A percentile compares a stretch with the other conserved stretches of the same genome.
phyloP scores from a whole-genome alignment of 2,113 vertebrate species.

The Podarcis raffonei region DNA sequence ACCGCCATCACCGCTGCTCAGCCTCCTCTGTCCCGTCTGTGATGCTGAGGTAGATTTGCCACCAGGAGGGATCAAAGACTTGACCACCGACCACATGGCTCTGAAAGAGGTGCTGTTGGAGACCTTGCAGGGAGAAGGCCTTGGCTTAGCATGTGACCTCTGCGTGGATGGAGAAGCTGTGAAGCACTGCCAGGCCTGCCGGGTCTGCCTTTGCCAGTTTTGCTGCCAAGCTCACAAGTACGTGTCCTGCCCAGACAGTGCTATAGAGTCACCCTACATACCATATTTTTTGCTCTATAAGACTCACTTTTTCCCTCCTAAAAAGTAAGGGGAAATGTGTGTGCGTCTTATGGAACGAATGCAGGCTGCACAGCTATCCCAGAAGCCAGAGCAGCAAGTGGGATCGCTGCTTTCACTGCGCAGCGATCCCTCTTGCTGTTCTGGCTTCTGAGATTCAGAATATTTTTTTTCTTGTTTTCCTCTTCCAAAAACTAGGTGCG shows the following conservation, averaged over 20 bases:
- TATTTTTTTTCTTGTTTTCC: too few species aligned
- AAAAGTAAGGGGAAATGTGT: too few species aligned
- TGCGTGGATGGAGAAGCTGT: constrained; percentile 83
- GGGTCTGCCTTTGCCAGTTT: constrained; percentile 86
- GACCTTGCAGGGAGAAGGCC: constrained; percentile 71
- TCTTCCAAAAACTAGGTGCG: too few species aligned
- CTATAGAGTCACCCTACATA: not conserved
- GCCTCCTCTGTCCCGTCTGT: constrained; percentile 86
- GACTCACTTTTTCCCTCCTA: too few species aligned
- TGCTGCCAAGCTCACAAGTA: constrained; percentile 94
- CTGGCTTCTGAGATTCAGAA: too few species aligned
- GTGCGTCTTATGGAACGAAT: too few species aligned
- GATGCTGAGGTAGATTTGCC: constrained; percentile 87
- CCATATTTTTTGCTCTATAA: too few species aligned
- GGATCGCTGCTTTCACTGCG: too few species aligned
- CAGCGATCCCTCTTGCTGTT: too few species aligned
- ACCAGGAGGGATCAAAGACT: constrained; percentile 75
- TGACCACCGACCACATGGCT: constrained; percentile 86
- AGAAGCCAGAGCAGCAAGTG: too few species aligned
- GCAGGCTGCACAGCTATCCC: too few species aligned
- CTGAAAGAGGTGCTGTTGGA: constrained; percentile 83
- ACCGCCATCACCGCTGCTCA: constrained; percentile 36
- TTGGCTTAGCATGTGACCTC: constrained; percentile 82
- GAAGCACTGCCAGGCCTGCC: constrained; percentile 88
- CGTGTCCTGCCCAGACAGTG: not conserved